A percentile compares a stretch with the other conserved stretches of the same genome.
These are phyloP conservation scores for Amazona vittata DNA, from an alignment of 2,113 vertebrate species.

Conservation along the genomic window DNA sequence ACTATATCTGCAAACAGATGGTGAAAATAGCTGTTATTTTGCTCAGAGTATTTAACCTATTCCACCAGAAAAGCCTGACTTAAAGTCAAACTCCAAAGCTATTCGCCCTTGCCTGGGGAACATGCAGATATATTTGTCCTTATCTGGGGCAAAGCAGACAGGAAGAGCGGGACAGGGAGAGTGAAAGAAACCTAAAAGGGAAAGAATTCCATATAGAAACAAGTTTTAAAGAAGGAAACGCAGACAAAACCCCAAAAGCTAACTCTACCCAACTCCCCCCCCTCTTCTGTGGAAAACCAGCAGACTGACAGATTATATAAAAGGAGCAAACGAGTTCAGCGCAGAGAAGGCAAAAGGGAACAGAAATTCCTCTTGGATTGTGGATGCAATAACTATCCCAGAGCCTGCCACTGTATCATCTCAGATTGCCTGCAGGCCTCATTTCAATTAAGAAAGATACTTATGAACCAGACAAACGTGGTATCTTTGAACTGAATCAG, in stretches of 20 bases:
- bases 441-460: neutral
- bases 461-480: neutral
- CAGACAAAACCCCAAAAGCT: neutral
- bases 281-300: neutral
- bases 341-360: neutral
- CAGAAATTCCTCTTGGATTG: neutral
- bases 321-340: neutral
- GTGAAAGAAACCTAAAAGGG: neutral
- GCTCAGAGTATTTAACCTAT: neutral
- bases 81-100: neutral
- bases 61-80: neutral
- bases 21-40: neutral
- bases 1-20: neutral
- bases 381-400: neutral
- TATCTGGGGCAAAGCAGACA: neutral
- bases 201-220: neutral
- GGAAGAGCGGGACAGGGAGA: neutral
- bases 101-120: neutral
- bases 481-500: neutral
- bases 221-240: neutral
- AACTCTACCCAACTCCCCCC: neutral
- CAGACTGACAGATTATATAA: neutral
- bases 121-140: neutral
- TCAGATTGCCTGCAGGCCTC: neutral
- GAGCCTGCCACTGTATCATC: neutral